Conservation (phyloP, 2,888 invertebrate species). For the Apodemia zela region DNA sequence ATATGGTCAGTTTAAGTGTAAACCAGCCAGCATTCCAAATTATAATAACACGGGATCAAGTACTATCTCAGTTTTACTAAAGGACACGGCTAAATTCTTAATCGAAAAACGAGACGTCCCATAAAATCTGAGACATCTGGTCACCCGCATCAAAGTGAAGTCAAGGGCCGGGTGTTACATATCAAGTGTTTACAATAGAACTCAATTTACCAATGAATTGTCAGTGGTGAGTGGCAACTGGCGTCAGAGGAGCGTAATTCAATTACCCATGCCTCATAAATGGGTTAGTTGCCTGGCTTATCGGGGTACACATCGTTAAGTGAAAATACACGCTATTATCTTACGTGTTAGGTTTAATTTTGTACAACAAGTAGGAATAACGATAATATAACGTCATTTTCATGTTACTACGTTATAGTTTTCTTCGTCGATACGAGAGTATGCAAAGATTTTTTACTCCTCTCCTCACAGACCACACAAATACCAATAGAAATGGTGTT, state of each 20-base stretch:
- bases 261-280: slow-evolving; percentile 44
- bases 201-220: slow-evolving; percentile 33
- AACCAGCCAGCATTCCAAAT: too few relatives aligned
- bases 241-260: slow-evolving; percentile 40
- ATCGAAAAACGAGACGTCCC: background rate
- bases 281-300: slow-evolving; percentile 47
- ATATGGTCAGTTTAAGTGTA: too few relatives aligned
- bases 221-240: slow-evolving; percentile 25
- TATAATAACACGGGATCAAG: too few relatives aligned
- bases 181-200: slow-evolving; percentile 33
- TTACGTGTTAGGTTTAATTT: slow-evolving; percentile 26
- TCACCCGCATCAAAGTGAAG: slow-evolving; percentile 20
- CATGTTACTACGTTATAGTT: too few relatives aligned
- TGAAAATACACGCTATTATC: slow-evolving; percentile 14
- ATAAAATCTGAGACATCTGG: background rate
- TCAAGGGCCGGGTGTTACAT: slow-evolving; percentile 27
- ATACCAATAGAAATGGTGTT: too few relatives aligned
- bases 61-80: too few relatives aligned
- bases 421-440: too few relatives aligned
- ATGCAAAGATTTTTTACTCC: too few relatives aligned
- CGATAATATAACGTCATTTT: background rate
- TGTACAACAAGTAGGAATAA: background rate
- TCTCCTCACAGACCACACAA: too few relatives aligned
- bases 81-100: too few relatives aligned
- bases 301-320: slow-evolving; percentile 22